Base-by-base conservation (phyloP, 92 coral and sea anemone genomes). In the Porites rus region DNA sequence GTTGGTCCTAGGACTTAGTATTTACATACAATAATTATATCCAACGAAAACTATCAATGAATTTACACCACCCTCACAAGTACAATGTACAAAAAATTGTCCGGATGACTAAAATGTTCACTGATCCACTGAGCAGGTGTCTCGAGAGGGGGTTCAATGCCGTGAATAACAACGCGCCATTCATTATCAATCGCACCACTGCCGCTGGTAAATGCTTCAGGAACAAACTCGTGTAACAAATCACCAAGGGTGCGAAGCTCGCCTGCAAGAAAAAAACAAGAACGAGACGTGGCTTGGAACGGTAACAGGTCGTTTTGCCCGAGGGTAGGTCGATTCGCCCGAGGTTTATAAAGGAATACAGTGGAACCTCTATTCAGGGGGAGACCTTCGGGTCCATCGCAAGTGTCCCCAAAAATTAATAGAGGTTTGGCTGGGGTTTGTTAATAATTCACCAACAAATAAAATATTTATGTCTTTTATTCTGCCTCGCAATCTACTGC, bases 61-160 rank as follows among this genome's bases (percentile, higher is more conserved):
- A 62, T n/a, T 70, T 81, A 90, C 65, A 82, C 64, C 14, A 65
- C 88, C 63, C 81, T 74, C 66, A 83, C 96, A 31, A 94, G 69
- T 0, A 97, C 94, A 74, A 97, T 79, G 73, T 97, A 98, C 50
- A 97, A 77, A 56, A 97, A 97, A 69, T 97, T 97, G 84, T 97
- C 99, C 6, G 99, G 99, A 74, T 97, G 93, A 61, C 99, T 97
- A 12, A 97, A 90, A 87, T 97, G 99, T 88, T 97, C 99, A 76
- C 99, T 97, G 7, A 97, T 87, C 99, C 99, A 97, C 82, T 97
- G 99, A 50, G 94, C 84, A 74, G 99, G 99, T 67, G 99, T 92
- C 90, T 97, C 99, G 4, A 92, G 83, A 0, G 99, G 99, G 0
- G 97, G 97, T 75, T 97, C 97, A 28, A 97, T 93, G 84, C 99